A percentile compares a stretch with the other conserved stretches of the same genome.
Conservation (phyloP, 2,797 vertebrate species). For the Sebastes diploproa region DNA sequence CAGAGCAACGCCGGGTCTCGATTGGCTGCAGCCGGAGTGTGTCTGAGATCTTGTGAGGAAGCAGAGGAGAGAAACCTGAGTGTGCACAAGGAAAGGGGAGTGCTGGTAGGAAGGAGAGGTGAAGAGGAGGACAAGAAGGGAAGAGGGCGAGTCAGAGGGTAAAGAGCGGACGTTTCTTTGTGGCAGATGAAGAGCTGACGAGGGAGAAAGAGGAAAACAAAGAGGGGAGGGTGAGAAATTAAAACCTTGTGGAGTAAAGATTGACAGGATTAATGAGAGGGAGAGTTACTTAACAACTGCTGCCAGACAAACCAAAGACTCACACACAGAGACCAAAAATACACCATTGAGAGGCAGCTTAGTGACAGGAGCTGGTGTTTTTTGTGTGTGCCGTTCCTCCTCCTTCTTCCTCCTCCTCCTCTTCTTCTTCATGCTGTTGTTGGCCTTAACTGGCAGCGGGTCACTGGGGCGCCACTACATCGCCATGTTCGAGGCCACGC, state of each 20-base stretch:
- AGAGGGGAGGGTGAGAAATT: slow-evolving; percentile 45
- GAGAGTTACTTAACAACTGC: slow-evolving; percentile 25
- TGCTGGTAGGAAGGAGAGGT: slow-evolving; percentile 41
- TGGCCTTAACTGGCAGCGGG: slow-evolving; percentile 92
- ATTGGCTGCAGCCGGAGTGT: slow-evolving; percentile 21
- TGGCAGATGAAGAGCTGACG: slow-evolving; percentile 32
- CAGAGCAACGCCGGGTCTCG: slow-evolving; percentile 7
- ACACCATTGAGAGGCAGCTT: slow-evolving; percentile 40
- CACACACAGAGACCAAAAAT: slow-evolving; percentile 35
- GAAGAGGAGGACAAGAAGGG: slow-evolving; percentile 51
- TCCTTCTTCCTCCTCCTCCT: slow-evolving; percentile 48
- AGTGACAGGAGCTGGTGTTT: slow-evolving; percentile 60
- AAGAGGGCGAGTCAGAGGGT: slow-evolving; percentile 33
- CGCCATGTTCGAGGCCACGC: slow-evolving; percentile 99
- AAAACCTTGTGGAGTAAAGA: slow-evolving; percentile 14
- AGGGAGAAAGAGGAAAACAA: slow-evolving; percentile 41
- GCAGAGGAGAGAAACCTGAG: slow-evolving; percentile 48
- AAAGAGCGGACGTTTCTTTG: slow-evolving; percentile 10
- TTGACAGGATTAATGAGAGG: slow-evolving; percentile 49
- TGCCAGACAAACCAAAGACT: slow-evolving; percentile 34
- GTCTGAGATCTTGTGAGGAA: slow-evolving; percentile 50
- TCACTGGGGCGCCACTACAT: slow-evolving; percentile 99
- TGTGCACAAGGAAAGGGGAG: slow-evolving; percentile 29
- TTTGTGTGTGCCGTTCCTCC: slow-evolving; percentile 44
- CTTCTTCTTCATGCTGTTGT: slow-evolving; percentile 85